A percentile compares a stretch with the other conserved stretches of the same genome.
Evolutionary conservation across 2,797 vertebrate species (phyloP).

Genomic region (Trematomus bernacchii): DNA sequence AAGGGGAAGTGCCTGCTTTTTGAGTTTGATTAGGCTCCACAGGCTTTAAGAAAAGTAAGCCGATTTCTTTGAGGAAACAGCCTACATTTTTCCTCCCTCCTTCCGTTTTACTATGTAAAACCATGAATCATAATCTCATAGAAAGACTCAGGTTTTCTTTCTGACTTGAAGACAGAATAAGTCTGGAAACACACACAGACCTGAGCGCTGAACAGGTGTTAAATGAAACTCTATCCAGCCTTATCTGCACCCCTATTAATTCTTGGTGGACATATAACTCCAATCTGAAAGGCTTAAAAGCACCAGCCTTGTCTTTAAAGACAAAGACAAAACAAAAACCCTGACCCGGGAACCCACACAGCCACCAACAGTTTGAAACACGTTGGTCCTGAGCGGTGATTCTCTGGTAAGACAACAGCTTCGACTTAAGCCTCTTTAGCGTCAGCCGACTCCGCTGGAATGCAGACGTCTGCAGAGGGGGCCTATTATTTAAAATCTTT

Average conservation of each 20-base stretch:
- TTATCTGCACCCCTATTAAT: constrained; percentile 39
- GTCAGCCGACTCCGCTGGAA: constrained; percentile 75
- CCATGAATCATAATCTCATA: constrained; percentile 69
- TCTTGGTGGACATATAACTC: constrained; percentile 51
- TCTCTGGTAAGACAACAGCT: constrained; percentile 71
- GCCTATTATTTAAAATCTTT: constrained; percentile 87
- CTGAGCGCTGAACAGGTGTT: constrained; percentile 74
- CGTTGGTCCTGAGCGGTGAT: constrained; percentile 59
- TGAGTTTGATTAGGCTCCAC: constrained; percentile 82
- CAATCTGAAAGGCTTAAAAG: constrained; percentile 67
- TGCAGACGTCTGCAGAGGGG: constrained; percentile 80
- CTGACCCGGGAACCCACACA: constrained; percentile 56
- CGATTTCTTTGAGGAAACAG: constrained; percentile 80
- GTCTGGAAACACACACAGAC: constrained; percentile 43
- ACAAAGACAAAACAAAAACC: constrained; percentile 75
- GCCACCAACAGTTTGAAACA: constrained; percentile 59
- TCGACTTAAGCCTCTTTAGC: constrained; percentile 72
- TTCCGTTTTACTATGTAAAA: constrained; percentile 62
- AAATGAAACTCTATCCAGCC: constrained; percentile 57
- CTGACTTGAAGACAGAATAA: constrained; percentile 49
- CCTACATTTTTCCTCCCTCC: constrained; percentile 57
- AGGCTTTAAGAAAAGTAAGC: constrained; percentile 81
- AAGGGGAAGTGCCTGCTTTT: constrained; percentile 76
- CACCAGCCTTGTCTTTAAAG: constrained; percentile 50
- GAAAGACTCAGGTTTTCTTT: constrained; percentile 57